Base-by-base conservation (phyloP, 1,140 invertebrate genomes). In the Calliphora vicina region DNA sequence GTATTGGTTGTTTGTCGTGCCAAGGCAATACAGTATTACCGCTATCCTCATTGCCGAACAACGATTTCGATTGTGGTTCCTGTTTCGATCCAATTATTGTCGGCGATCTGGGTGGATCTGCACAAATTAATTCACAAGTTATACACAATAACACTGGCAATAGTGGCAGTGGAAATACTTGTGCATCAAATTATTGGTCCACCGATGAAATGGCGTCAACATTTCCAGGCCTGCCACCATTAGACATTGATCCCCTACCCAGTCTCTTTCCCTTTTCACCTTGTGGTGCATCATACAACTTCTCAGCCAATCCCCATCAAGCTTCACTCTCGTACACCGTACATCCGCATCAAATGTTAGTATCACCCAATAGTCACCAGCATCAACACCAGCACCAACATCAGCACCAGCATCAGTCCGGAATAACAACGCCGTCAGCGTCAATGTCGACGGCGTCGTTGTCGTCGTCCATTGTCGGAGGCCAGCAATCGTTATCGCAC, bases 201-300 rank as follows among this genome's bases (percentile, higher is more conserved):
- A 91, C 92, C 50, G 95, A 96, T 90, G 95, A 96, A 86, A 96
- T 96, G 95, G 95, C 94, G 35, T 95, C 95, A 25, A 89, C 89
- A 42, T 96, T 96, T 90, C 87, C 89, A n/a, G 94, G 95, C 1
- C 88, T 96, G 73, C 94, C 94, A 61, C 93, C 95, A 2, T 91
- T 96, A 73, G 95, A 96, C 86, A 91, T 96, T 85, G 95, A 96
- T 86, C 95, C 95, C 6, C 87, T 96, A 72, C 94, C 95, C 71
- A 93, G 93, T 87, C 89, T 96, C 15, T 95, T 95, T 87, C 94
- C 93, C 8, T 94, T 96, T 88, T 96, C 95, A 84, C 95, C 95
- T 0, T 94, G 94, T 73, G 91, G 92, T 80, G 90, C 90, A 43
- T 93, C 92, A 73, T 96, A 95, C 91, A 95, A 95, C 74, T 90